Percentiles rank a stretch among this genome's conserved stretches.
Conservation (phyloP, 2,113 vertebrate genomes). For the Oenanthe melanoleuca region DNA sequence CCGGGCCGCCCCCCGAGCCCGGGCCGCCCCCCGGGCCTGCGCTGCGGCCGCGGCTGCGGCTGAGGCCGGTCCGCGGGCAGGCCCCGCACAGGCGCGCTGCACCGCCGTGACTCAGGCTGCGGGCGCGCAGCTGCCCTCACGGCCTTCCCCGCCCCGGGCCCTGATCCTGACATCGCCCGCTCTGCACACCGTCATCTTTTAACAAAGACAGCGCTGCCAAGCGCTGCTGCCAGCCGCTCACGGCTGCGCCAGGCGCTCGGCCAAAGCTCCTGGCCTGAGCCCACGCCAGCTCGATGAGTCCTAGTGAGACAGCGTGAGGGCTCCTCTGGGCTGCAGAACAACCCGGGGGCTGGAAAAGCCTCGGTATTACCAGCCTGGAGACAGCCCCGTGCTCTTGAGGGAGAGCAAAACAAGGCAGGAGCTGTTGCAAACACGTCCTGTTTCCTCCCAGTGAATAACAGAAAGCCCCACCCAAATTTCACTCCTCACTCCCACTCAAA, state of each 20-base stretch:
- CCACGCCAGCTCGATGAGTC: neutral
- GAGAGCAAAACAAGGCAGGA: neutral
- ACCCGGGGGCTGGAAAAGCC: neutral
- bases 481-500: neutral
- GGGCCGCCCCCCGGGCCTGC: neutral
- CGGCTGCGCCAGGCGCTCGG: neutral
- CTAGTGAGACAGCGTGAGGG: neutral
- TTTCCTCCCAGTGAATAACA: neutral
- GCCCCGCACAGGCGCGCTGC: neutral
- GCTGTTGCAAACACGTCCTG: neutral
- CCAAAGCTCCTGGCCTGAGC: neutral
- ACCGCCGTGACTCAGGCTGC: neutral
- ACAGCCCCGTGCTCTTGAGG: neutral
- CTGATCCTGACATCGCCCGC: neutral
- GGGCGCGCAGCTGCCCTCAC: neutral
- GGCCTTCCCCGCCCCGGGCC: neutral
- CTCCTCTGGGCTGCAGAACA: neutral
- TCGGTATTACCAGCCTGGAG: fast-evolving
- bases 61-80: neutral
- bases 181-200: neutral
- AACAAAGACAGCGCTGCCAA: neutral
- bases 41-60: neutral
- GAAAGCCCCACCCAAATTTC: constrained; percentile 18
- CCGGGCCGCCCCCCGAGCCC: neutral
- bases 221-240: neutral